Base-by-base conservation (phyloP, 2,888 invertebrate genomes). In the Eupithecia abbreviata region DNA sequence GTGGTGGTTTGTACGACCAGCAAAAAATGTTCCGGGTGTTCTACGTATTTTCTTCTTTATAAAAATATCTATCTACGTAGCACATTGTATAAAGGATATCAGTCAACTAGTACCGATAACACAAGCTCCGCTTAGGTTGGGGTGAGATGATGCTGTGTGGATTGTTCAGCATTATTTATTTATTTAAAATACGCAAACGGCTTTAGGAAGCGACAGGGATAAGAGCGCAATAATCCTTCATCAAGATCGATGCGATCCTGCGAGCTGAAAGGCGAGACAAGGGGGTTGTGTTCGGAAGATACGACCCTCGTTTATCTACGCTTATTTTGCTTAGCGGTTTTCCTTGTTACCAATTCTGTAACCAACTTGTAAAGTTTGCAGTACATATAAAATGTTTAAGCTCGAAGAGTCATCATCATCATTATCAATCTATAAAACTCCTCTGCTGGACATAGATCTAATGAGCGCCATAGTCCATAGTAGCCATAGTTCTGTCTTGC, bases 221-320 rank as follows among this genome's bases (percentile, higher is more conserved):
- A 73, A 71, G 62, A 45, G 73, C 71, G 73, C 72, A 76, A 79
- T 79, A 78, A 79, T 79, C 78, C 74, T 79, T 74, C 76, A 80
- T 76, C 71, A 79, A 82, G 81, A 82, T 82, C 78, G 78, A 82
- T 82, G 80, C 18, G 77, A 42, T 75, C 15, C 71, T 70, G 73
- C 62, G 47, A 72, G 47, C 43, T 72, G 45, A 70, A 72, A 69
- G 68, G 15, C 18, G 74, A 62, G 68, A 77, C 69, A 55, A 75
- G 76, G 45, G 67, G 51, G 18, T 45, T 68, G 55, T 18, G 18
- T 73, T 73, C 18, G 30, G 13, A 18, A 67, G 55, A 42, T 68
- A 45, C 42, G 13, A n/a, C 10, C 49, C 42, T 65, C 42, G n/a
- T 69, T 69, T 69, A 49, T 47, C 69, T 58, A 45, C 15, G 18